phyloP scores from a whole-genome alignment of 2,113 vertebrate species.

The Bagarius yarrelli region DNA sequence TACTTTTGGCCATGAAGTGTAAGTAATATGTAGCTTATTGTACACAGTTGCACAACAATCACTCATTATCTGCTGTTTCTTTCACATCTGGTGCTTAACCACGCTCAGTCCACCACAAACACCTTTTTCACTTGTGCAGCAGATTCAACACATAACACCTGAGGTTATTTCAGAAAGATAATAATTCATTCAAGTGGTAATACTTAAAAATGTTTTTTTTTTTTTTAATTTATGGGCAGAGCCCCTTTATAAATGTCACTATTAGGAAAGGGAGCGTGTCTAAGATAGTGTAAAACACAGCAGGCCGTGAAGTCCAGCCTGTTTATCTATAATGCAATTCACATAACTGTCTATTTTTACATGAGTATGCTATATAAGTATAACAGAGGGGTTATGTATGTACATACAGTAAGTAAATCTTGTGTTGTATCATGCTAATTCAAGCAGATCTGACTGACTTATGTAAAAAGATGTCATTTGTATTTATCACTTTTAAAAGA shows the following conservation, averaged over 20 bases:
- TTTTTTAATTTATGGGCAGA: background rate
- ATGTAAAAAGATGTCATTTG: background rate
- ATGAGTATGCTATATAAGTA: slow-evolving; percentile 5
- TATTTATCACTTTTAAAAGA: too few species aligned
- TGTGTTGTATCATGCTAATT: background rate
- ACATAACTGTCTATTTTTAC: slow-evolving; percentile 14
- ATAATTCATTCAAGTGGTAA: too few species aligned
- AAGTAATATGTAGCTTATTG: background rate
- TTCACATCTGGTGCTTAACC: background rate
- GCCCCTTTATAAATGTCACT: background rate
- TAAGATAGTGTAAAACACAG: background rate
- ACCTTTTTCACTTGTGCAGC: background rate
- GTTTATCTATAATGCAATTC: background rate
- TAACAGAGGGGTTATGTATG: background rate
- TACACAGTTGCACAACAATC: background rate
- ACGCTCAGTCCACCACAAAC: background rate
- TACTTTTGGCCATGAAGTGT: too few species aligned
- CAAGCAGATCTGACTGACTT: background rate
- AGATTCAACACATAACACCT: background rate
- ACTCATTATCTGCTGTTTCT: background rate
- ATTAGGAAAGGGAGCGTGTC: background rate
- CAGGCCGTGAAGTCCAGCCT: background rate
- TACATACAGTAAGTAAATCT: background rate
- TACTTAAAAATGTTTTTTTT: background rate
- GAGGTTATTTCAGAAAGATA: background rate